Base-by-base conservation (phyloP, 2,797 vertebrate genomes). In the Gobionotothen gibberifrons region DNA sequence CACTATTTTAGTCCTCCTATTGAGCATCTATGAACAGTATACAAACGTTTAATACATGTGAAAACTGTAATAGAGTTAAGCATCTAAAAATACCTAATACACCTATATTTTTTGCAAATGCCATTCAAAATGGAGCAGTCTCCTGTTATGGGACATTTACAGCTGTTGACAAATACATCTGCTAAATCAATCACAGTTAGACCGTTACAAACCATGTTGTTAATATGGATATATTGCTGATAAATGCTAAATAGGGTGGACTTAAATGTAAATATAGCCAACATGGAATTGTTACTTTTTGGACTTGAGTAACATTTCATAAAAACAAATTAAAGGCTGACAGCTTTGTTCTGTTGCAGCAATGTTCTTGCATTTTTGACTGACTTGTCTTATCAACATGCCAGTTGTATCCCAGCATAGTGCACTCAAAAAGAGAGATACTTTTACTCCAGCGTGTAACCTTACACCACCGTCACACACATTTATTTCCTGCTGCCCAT, bases 361-460 rank as follows among this genome's bases (percentile, higher is more conserved):
- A 44, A 7, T 36, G 32, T 36, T 2, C 32, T 7, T 44, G 19
- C 5, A 21, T 69, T 55, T 52, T 54, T 2, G 0, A 46, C 17
- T 67, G 12, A 29, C 11, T 8, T 49, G 43, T 44, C 9, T 8
- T 7, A 14, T 22, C 15, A 60, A 54, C 53, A 13, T 62, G 56
- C 17, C 49, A 68, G 29, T 17, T 43, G 19, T n/a, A 36, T n/a
- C 52, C 13, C 13, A 7, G 43, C 47, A 54, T n/a, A 16, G 21
- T 51, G 29, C 36, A 14, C 21, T 40, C 36, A 19, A 36, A 36
- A 9, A 36, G n/a, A 36, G 7, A 52, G 13, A 65, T 43, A 47
- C 57, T 68, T 69, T 74, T 43, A 54, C 46, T 19, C 13, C 26
- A 70, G 46, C 1, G 3, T 84, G 85, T 46, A 91, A 92, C 81